Evolutionary conservation across 2,888 invertebrate genomes (phyloP).

Genomic region (Zhuqinia jingwanae): DNA sequence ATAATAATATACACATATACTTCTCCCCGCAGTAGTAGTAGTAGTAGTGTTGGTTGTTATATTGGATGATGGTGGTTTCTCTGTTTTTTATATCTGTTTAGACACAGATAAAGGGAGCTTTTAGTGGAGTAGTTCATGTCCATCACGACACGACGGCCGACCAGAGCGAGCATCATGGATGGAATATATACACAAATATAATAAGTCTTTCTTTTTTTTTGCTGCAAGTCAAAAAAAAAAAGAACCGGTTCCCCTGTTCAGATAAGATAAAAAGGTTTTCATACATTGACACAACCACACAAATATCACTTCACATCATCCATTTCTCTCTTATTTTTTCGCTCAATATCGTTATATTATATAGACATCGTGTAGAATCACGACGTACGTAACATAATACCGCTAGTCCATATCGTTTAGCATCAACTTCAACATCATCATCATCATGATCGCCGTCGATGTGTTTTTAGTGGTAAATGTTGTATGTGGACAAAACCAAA

Average conservation of each 20-base stretch:
- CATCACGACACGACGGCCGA: constrained; percentile 8
- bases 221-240: constrained; percentile 41
- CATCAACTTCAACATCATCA: constrained; percentile 41
- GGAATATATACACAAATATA: too few relatives aligned
- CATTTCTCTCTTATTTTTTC: not conserved
- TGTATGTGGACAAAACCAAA: constrained; percentile 43
- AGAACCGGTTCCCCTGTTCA: constrained; percentile 42
- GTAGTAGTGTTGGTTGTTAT: not conserved
- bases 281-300: not conserved
- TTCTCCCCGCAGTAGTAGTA: constrained; percentile 3
- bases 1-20: not conserved
- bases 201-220: too few relatives aligned
- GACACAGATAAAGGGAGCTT: constrained; percentile 4
- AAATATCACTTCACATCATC: constrained; percentile 22
- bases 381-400: constrained; percentile 1
- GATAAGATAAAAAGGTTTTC: constrained; percentile 49
- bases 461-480: not conserved
- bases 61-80: not conserved
- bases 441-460: not conserved
- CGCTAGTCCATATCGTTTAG: constrained; percentile 35
- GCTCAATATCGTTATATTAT: constrained; percentile 20
- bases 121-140: constrained; percentile 26
- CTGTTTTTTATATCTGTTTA: constrained; percentile 9
- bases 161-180: constrained; percentile 6
- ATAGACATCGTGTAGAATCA: not conserved